A percentile compares a stretch with the other conserved stretches of the same genome.
phyloP scores from a whole-genome alignment of 2,888 invertebrate species.

The Dasypolia templi region DNA sequence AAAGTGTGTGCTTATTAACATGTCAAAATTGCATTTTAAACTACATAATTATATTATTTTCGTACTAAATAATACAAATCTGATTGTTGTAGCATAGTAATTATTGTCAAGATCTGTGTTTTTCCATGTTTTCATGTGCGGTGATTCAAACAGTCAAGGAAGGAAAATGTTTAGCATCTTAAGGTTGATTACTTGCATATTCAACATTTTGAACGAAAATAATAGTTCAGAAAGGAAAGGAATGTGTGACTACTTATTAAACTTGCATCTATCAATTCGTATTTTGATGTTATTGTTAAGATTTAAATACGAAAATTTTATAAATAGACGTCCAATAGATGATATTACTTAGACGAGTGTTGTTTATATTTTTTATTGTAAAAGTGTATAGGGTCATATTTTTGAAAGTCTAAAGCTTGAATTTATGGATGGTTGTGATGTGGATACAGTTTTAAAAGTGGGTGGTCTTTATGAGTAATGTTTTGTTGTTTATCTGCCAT shows the following conservation, averaged over 20 bases:
- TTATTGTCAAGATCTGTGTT: slow-evolving; percentile 24
- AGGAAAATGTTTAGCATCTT: neutral
- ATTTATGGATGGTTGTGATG: slow-evolving; percentile 88
- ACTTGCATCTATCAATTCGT: slow-evolving; percentile 43
- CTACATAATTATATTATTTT: slow-evolving; percentile 17
- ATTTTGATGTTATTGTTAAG: slow-evolving; percentile 57
- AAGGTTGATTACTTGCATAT: neutral
- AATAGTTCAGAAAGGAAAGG: neutral
- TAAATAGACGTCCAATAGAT: slow-evolving; percentile 79
- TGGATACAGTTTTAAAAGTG: slow-evolving; percentile 71
- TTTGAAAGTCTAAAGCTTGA: slow-evolving; percentile 79
- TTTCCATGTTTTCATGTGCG: slow-evolving; percentile 26
- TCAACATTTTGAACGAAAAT: neutral
- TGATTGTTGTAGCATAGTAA: slow-evolving; percentile 37
- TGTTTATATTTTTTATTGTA: slow-evolving; percentile 76
- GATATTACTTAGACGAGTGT: slow-evolving; percentile 68
- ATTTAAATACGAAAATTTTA: slow-evolving; percentile 61
- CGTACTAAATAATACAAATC: slow-evolving; percentile 4
- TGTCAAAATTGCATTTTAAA: slow-evolving; percentile 55
- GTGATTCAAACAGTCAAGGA: slow-evolving; percentile 22
- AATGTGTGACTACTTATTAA: slow-evolving; percentile 25
- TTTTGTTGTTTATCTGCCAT: slow-evolving; percentile 46
- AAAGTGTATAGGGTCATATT: slow-evolving; percentile 73
- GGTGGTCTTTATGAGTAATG: slow-evolving; percentile 47
- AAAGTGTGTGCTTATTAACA: slow-evolving; percentile 30